These are phyloP conservation scores for Lontra canadensis DNA, from an alignment of 2,113 vertebrate species.

Conservation along the genomic window DNA sequence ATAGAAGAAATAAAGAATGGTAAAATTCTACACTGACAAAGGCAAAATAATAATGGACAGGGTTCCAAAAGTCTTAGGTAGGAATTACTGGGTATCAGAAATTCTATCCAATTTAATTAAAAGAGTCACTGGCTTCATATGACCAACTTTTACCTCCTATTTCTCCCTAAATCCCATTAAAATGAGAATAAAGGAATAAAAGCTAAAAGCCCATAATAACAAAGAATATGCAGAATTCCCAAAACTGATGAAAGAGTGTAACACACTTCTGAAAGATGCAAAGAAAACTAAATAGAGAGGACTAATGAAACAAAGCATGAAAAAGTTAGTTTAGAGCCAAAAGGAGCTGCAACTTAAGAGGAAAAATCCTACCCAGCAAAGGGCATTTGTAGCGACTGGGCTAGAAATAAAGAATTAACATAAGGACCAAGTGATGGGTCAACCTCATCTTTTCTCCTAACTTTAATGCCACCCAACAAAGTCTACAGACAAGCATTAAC, in stretches of 20 bases:
- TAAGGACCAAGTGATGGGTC: neutral
- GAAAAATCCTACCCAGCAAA: neutral
- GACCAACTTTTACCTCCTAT: neutral
- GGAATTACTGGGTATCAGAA: neutral
- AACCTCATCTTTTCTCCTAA: neutral
- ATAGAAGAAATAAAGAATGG: neutral
- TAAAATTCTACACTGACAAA: constrained; percentile 37
- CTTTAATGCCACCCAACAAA: neutral
- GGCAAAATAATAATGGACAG: neutral
- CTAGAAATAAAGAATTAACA: neutral
- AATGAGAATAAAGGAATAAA: neutral
- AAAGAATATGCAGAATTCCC: neutral
- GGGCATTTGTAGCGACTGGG: neutral
- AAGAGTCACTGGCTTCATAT: neutral
- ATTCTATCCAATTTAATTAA: neutral
- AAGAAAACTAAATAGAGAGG: neutral
- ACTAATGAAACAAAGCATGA: neutral
- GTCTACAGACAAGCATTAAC: neutral
- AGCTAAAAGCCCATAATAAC: neutral
- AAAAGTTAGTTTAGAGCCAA: neutral
- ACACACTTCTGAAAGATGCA: neutral
- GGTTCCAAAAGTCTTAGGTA: neutral
- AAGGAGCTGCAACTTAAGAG: neutral
- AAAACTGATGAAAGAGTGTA: neutral
- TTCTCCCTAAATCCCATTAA: neutral